Base-by-base conservation (phyloP, 2,797 vertebrate species). In the Cossypha polioptera region DNA sequence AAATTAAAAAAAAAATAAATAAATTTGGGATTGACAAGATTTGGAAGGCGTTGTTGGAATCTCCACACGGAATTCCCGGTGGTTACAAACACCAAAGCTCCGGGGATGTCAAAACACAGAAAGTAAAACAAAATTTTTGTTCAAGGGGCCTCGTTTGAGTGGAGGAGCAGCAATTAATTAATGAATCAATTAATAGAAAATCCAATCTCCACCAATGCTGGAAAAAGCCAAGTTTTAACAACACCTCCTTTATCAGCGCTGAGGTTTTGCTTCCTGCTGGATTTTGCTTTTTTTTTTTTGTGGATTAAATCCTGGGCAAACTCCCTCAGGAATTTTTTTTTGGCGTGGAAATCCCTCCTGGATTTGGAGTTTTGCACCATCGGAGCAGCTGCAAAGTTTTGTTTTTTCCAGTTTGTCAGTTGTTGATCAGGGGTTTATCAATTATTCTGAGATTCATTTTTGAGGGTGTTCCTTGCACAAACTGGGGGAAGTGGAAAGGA, bases 191-290 rank as follows among this genome's bases (percentile, higher is more conserved):
- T 53, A 54, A 79, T 62, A 72, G 82, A 65, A 92, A 95, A 36
- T 42, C 26, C 71, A 28, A 57, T 33, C 13, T 12, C 59, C 67
- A 33, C 51, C 12, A 31, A 10, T 50, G 15, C 51, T 19, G 61
- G 11, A 29, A 87, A 68, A 80, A 62, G 11, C 14, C 25, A 77
- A 16, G 17, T 50, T 96, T 88, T 95, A 73, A 68, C 51, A 79
- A 28, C 48, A 50, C 16, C 48, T 79, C 59, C 81, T 96, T 50
- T 78, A 31, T 74, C 91, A 65, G 83, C 2, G 0, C n/a, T 14
- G 71, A 75, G 67, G 72, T 57, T 96, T 90, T 33, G 87, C 90
- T 96, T 96, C 95, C 95, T 22, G 38, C 1, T 28, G 38, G 9
- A 16, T 61, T 61, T 42, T 40, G 43, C 4, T 7, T 43, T 45